A percentile compares a stretch with the other conserved stretches of the same genome.
Conservation (phyloP, 2,797 vertebrate genomes). For the Octomys mimax region DNA sequence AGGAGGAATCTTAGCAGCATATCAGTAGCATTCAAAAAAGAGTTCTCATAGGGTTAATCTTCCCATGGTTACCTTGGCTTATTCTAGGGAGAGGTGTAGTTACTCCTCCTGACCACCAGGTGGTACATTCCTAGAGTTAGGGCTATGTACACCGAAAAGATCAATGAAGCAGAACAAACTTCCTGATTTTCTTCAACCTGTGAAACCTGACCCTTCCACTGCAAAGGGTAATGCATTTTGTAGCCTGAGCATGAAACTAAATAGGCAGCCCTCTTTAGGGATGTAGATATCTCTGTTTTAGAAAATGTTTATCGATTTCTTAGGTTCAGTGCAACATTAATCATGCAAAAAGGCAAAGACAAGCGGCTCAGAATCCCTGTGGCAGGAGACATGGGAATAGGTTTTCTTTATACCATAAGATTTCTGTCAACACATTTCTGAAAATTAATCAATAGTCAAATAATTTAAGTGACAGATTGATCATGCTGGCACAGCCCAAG, state of each 20-base stretch:
- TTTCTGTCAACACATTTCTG: slow-evolving; percentile 79
- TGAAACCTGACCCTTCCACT: slow-evolving; percentile 44
- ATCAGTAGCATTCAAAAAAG: background rate
- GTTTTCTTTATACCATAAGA: slow-evolving; percentile 74
- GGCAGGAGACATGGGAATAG: slow-evolving; percentile 72
- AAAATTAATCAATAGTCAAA: slow-evolving; percentile 85
- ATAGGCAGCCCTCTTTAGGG: slow-evolving; percentile 72
- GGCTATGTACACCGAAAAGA: slow-evolving; percentile 5
- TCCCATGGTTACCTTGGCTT: background rate
- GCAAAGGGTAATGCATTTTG: slow-evolving; percentile 76
- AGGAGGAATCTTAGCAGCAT: background rate
- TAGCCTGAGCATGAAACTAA: slow-evolving; percentile 65
- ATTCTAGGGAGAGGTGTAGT: background rate
- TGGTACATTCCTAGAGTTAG: background rate
- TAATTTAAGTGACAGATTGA: slow-evolving; percentile 76
- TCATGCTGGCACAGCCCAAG: slow-evolving; percentile 52
- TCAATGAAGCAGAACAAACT: slow-evolving; percentile 47
- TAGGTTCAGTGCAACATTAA: slow-evolving; percentile 80
- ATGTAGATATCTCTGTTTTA: slow-evolving; percentile 71
- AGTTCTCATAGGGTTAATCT: background rate
- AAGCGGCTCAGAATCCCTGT: background rate
- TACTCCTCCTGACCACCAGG: background rate
- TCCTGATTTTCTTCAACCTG: background rate
- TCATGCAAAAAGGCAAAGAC: slow-evolving; percentile 82
- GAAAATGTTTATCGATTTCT: slow-evolving; percentile 81